Base-by-base conservation (phyloP, 2,113 vertebrate species). In the Hippocampus barbouri region DNA sequence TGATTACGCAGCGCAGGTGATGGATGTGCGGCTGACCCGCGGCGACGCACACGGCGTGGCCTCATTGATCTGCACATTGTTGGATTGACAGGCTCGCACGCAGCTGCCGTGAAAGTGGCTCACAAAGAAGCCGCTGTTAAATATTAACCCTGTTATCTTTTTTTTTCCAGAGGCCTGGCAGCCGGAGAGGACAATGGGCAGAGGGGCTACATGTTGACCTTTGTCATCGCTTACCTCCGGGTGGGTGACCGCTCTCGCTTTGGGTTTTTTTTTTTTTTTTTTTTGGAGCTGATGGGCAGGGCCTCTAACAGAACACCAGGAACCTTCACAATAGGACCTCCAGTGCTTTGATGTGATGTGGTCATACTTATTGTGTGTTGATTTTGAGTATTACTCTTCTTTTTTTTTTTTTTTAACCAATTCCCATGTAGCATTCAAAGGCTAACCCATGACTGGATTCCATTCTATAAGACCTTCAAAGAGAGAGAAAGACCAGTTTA, bases 151-250 rank as follows among this genome's bases (percentile, higher is more conserved):
- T 86, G 72, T 92, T 89, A 85, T 94, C 85, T 91, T 56, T 82
- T 56, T 81, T 21, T 88, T 94, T 94, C 66, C 88, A 98, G 97
- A 83, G 97, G 97, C 71, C 93, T 99, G 91, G 97, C 97, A 91
- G 96, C 94, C 90, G 97, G 97, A 91, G 97, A 99, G 92, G 97
- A 99, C 91, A 98, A 99, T 88, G 97, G 97, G 70, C 97, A 99
- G 89, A 95, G 96, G 89, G 97, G 97, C 81, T 99, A 99, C 91
- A 95, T 99, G 94, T 89, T 99, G 89, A 99, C 97, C 69, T 98
- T 96, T 87, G 94, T 98, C 89, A 99, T 99, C 7, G 97, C 97
- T 75, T 98, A 98, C 85, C 92, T 99, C 85, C 95, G 97, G 93
- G 97, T 99, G 93, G 81, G 96, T 96, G 82, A 73, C 71, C 79